Conservation (phyloP, 2,797 vertebrate species). For the Acanthornis magna region DNA sequence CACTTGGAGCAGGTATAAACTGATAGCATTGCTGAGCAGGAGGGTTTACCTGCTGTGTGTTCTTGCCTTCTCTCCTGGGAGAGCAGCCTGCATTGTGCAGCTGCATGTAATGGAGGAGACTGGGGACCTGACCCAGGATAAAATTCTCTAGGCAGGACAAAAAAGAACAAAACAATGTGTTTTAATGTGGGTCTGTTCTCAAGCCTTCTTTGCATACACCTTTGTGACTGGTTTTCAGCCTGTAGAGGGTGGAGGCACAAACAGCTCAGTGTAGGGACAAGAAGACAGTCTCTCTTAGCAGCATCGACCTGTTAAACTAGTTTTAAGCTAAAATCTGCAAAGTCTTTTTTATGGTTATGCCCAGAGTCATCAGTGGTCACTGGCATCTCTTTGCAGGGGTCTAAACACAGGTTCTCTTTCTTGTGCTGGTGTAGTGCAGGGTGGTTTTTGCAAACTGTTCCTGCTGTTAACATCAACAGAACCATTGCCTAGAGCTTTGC, state of each 20-base stretch:
- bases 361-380: neutral
- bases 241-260: neutral
- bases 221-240: neutral
- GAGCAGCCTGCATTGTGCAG: neutral
- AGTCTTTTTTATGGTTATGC: neutral
- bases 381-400: neutral
- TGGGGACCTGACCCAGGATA: neutral
- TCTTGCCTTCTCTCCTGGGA: neutral
- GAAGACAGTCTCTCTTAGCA: neutral
- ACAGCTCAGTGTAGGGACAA: rapidly evolving
- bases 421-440: neutral
- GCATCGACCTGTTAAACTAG: neutral
- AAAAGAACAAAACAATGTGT: neutral
- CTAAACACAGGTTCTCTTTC: neutral
- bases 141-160: neutral
- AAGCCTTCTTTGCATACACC: neutral
- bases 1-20: neutral
- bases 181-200: neutral
- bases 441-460: neutral
- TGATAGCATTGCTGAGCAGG: neutral
- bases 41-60: neutral
- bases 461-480: neutral
- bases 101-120: neutral
- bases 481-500: neutral
- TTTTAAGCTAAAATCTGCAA: neutral